Percentiles rank a stretch among this genome's conserved stretches.
Conservation (phyloP, 2,888 invertebrate species). For the Athalia cordata region DNA sequence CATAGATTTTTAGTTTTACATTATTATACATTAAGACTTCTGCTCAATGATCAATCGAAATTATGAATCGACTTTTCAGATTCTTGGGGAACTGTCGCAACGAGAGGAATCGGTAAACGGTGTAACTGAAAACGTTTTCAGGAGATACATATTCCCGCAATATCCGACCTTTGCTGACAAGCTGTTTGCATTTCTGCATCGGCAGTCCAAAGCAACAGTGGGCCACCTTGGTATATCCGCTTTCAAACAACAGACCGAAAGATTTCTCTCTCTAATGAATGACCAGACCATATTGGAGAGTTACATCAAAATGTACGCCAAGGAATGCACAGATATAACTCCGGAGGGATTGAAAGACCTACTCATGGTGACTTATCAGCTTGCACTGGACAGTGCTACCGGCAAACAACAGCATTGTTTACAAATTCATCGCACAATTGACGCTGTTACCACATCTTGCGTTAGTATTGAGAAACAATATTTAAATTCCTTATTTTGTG, state of each 20-base stretch:
- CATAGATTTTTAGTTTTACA: neutral
- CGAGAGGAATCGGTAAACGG: slow-evolving; percentile 84
- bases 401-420: slow-evolving; percentile 79
- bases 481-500: neutral
- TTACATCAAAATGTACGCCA: slow-evolving; percentile 79
- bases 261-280: slow-evolving; percentile 75
- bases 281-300: slow-evolving; percentile 79
- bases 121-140: slow-evolving; percentile 81
- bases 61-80: slow-evolving; percentile 73
- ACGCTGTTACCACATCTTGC: slow-evolving; percentile 85
- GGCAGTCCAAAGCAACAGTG: slow-evolving; percentile 78
- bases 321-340: slow-evolving; percentile 74
- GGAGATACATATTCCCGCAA: slow-evolving; percentile 87
- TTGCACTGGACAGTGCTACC: slow-evolving; percentile 87
- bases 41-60: slow-evolving; percentile 1
- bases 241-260: slow-evolving; percentile 86
- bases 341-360: slow-evolving; percentile 81
- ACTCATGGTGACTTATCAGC: slow-evolving; percentile 84
- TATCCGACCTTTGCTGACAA: slow-evolving; percentile 83
- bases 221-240: slow-evolving; percentile 78
- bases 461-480: slow-evolving; percentile 65
- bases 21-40: neutral
- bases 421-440: slow-evolving; percentile 82
- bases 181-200: slow-evolving; percentile 80
- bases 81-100: slow-evolving; percentile 81